Base-by-base conservation (phyloP, 2,888 invertebrate genomes). In the Ophion ventricosus region DNA sequence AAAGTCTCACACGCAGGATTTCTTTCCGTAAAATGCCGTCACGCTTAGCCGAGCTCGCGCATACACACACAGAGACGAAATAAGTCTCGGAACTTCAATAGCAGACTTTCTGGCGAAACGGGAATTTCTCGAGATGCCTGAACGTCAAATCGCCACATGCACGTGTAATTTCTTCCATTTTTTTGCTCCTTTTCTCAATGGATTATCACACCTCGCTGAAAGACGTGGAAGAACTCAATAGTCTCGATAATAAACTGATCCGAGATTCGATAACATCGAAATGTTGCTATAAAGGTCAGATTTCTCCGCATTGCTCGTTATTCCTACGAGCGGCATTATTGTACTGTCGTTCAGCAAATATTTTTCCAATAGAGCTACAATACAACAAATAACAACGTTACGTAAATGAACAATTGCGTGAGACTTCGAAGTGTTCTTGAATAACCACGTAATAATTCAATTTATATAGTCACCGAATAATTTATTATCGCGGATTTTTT, bases 1-100 rank as follows among this genome's bases (percentile, higher is more conserved):
- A 73, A 74, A 72, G 66, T 61, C 80, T 76, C 73, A 75, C 82
- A 79, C 84, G 82, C 84, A 75, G 82, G 75, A 79, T 82, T 84
- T 82, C 82, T 84, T 84, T 84, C 79, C 76, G 72, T 57, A 81
- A 84, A 84, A 82, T 76, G 78, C 79, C 84, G 79, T 84, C 84
- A 84, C 84, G 84, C 75, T 84, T 64, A 20, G 84, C 59, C 75
- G 72, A 84, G 49, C 84, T 72, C 82, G n/a, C 29, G 5, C n/a
- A n/a, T 1, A 26, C 49, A 14, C 17, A 49, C 49, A 17, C 17
- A 8, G 26, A 14, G 7, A 5, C 25, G 0, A 26, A 26, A 7
- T 29, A 35, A 26, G 29, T 64, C 35, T 25, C 64, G n/a, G n/a
- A 20, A 20, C 64, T 64, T 29, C 4, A 29, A 64, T 64, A 35